phyloP scores from a whole-genome alignment of 2,113 vertebrate genomes.

The Sylvietta virens region DNA sequence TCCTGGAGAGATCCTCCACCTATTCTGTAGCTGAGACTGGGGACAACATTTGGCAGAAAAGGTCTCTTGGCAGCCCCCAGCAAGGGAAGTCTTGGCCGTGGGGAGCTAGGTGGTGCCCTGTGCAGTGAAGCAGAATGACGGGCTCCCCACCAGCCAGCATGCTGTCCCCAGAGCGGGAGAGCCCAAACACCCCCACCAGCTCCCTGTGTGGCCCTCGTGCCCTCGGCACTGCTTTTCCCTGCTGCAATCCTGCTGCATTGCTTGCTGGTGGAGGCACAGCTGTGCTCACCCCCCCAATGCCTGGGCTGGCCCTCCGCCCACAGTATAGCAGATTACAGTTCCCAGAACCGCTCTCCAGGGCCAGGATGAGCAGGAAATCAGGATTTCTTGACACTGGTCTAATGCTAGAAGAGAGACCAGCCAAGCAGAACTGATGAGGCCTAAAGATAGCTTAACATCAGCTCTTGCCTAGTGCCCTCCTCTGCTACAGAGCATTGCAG shows the following conservation, averaged over 20 bases:
- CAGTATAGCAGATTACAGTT: fast-evolving
- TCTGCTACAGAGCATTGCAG: not conserved
- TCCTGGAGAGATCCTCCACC: not conserved
- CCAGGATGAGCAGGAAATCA: not conserved
- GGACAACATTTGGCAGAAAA: fast-evolving
- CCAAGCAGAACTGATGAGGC: not conserved
- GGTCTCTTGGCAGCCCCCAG: not conserved
- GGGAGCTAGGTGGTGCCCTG: not conserved
- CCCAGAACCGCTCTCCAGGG: not conserved
- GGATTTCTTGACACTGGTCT: not conserved
- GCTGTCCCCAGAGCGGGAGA: fast-evolving
- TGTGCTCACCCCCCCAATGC: fast-evolving
- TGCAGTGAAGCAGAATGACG: fast-evolving
- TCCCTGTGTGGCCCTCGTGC: fast-evolving
- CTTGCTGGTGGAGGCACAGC: not conserved
- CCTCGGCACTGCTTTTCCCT: not conserved
- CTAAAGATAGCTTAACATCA: not conserved
- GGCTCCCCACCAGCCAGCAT: fast-evolving
- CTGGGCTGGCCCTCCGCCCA: not conserved
- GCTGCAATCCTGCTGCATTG: fast-evolving
- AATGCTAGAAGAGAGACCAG: not conserved
- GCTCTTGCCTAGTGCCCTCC: not conserved
- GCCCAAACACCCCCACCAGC: fast-evolving
- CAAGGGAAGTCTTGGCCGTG: not conserved
- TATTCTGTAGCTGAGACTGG: not conserved